These are phyloP conservation scores for Caenorhabditis parvicauda DNA, from an alignment of 2,888 invertebrate genomes.

Conservation along the genomic window DNA sequence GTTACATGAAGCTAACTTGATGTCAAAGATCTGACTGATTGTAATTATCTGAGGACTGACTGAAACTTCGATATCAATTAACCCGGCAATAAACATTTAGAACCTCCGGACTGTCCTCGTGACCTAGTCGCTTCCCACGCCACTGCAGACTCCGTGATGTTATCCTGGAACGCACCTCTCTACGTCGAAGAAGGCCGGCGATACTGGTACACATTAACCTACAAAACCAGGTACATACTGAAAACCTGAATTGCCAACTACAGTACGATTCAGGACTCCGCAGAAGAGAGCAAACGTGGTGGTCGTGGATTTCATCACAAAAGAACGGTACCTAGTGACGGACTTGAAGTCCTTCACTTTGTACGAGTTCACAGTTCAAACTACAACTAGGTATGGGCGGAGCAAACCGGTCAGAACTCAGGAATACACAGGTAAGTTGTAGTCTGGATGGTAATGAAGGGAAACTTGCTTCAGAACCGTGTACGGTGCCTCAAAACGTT, in stretches of 20 bases:
- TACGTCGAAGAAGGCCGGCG: slow-evolving; percentile 49
- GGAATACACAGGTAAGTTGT: slow-evolving; percentile 59
- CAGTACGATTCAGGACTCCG: slow-evolving; percentile 39
- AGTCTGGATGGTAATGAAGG: neutral
- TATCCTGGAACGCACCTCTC: slow-evolving; percentile 54
- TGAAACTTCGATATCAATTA: too few relatives aligned
- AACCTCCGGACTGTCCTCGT: slow-evolving; percentile 47
- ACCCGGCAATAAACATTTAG: too few relatives aligned
- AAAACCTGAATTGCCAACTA: neutral
- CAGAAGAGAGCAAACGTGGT: slow-evolving; percentile 51
- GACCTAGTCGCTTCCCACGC: slow-evolving; percentile 52
- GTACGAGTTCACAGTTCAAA: slow-evolving; percentile 59
- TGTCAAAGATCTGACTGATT: too few relatives aligned
- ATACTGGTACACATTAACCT: slow-evolving; percentile 60
- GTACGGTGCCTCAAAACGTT: slow-evolving; percentile 58
- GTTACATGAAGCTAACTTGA: too few relatives aligned
- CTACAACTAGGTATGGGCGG: slow-evolving; percentile 54
- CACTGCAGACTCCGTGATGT: slow-evolving; percentile 56
- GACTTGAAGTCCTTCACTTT: slow-evolving; percentile 53
- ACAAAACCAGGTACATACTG: slow-evolving; percentile 41
- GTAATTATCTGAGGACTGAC: neutral
- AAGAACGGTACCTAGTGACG: slow-evolving; percentile 49
- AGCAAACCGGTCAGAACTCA: slow-evolving; percentile 52
- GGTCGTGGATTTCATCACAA: slow-evolving; percentile 57
- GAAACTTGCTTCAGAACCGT: slow-evolving; percentile 47